Conservation (phyloP, 2,888 invertebrate genomes). For the Timandra comae region DNA sequence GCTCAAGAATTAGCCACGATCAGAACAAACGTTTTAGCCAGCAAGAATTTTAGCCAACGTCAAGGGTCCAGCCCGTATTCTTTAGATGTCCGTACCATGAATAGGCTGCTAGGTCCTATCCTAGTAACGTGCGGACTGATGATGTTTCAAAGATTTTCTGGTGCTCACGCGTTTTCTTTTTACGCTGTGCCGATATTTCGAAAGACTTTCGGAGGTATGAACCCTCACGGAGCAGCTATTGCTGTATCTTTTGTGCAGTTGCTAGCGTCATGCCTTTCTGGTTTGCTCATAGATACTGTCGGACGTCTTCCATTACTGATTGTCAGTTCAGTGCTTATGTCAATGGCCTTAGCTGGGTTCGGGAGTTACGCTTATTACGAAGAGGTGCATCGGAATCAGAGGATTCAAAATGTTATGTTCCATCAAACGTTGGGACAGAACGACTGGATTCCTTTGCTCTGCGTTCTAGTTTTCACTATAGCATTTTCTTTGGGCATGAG, state of each 20-base stretch:
- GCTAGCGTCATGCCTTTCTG: slow-evolving; percentile 88
- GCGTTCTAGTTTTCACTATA: slow-evolving; percentile 88
- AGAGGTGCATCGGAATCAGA: slow-evolving; percentile 78
- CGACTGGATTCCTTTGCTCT: slow-evolving; percentile 89
- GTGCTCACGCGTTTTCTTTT: slow-evolving; percentile 90
- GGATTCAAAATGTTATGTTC: slow-evolving; percentile 70
- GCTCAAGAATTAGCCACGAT: slow-evolving; percentile 84
- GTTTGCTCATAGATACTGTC: slow-evolving; percentile 88
- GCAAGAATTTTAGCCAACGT: slow-evolving; percentile 68
- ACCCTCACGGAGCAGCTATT: slow-evolving; percentile 89
- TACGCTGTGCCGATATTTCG: slow-evolving; percentile 92
- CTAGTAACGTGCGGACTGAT: slow-evolving; percentile 90
- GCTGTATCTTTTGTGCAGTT: slow-evolving; percentile 91
- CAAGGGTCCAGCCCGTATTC: slow-evolving; percentile 61
- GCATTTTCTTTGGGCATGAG: slow-evolving; percentile 92
- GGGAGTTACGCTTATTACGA: slow-evolving; percentile 91
- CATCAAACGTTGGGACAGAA: slow-evolving; percentile 77
- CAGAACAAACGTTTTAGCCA: slow-evolving; percentile 80
- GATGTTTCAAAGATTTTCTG: slow-evolving; percentile 91
- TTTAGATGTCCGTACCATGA: slow-evolving; percentile 63
- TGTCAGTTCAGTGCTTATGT: slow-evolving; percentile 90
- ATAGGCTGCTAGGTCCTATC: slow-evolving; percentile 81
- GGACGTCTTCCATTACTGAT: slow-evolving; percentile 90
- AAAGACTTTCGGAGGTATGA: slow-evolving; percentile 87
- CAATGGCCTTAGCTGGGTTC: slow-evolving; percentile 89